Percentiles rank a stretch among this genome's conserved stretches.
phyloP scores from a whole-genome alignment of 2,113 vertebrate species.

The Caranx melampygus region DNA sequence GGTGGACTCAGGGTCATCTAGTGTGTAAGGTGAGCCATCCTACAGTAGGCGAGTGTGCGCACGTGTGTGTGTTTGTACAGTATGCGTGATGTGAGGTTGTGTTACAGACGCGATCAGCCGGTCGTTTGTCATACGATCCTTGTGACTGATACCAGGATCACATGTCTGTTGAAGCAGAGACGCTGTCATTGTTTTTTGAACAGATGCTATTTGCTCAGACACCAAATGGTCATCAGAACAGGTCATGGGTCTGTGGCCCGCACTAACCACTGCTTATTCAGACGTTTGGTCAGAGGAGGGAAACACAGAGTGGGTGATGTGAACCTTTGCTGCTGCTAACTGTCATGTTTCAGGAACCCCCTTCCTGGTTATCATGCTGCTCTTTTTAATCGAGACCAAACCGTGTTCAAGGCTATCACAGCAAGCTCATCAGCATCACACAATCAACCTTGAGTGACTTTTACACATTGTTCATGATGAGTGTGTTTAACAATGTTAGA shows the following conservation, averaged over 20 bases:
- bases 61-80: neutral
- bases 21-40: constrained; percentile 9
- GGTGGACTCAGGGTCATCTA: neutral
- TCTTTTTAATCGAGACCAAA: constrained; percentile 2
- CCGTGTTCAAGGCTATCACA: neutral
- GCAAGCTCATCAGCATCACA: constrained; percentile 13
- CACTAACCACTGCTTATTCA: neutral
- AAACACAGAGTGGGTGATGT: neutral
- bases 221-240: constrained; percentile 14
- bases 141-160: constrained; percentile 49
- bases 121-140: constrained; percentile 50
- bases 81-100: constrained; percentile 18
- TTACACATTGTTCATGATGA: neutral
- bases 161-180: constrained; percentile 33
- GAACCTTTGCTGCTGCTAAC: too few relatives aligned
- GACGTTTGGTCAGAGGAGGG: neutral
- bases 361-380: neutral
- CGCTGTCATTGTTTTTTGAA: constrained; percentile 42
- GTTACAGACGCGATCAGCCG: constrained; percentile 47
- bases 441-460: constrained; percentile 15
- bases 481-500: neutral
- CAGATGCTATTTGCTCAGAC: constrained; percentile 42
- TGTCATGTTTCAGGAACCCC: neutral
- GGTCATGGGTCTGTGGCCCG: neutral
- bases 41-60: constrained; percentile 6